phyloP scores from a whole-genome alignment of 2,888 invertebrate species.

The Monochamus alternatus region DNA sequence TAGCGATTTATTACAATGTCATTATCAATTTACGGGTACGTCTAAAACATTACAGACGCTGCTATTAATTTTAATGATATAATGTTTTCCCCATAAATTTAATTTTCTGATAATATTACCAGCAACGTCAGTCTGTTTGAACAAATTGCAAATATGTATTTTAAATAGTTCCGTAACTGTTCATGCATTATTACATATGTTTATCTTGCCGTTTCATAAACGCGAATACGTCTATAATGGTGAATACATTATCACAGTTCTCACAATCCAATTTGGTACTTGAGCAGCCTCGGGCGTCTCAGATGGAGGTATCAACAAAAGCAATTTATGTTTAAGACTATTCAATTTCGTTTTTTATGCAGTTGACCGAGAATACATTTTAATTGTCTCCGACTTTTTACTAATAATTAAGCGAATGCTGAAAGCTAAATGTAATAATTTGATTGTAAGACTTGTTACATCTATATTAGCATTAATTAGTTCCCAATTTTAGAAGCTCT shows the following conservation, averaged over 20 bases:
- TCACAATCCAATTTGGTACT: conserved; percentile 34
- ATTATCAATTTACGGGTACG: background rate
- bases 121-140: conserved; percentile 5
- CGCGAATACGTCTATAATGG: conserved; percentile 25
- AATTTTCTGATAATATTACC: conserved; percentile 5
- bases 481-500: background rate
- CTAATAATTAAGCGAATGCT: conserved; percentile 8
- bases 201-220: conserved; percentile 16
- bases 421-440: conserved; percentile 9
- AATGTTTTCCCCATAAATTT: conserved; percentile 11
- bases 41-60: background rate
- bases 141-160: conserved; percentile 18
- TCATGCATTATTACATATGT: conserved; percentile 23
- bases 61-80: conserved; percentile 1
- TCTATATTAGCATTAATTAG: background rate
- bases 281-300: conserved; percentile 5
- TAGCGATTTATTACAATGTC: background rate
- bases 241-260: conserved; percentile 33
- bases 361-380: conserved; percentile 20
- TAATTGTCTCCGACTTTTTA: conserved; percentile 25
- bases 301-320: conserved; percentile 34
- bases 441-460: conserved; percentile 6
- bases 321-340: conserved; percentile 34
- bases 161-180: conserved; percentile 25
- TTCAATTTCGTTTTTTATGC: conserved; percentile 32